A percentile compares a stretch with the other conserved stretches of the same genome.
Conservation (phyloP, 2,888 invertebrate genomes). For the Girardia tigrina region DNA sequence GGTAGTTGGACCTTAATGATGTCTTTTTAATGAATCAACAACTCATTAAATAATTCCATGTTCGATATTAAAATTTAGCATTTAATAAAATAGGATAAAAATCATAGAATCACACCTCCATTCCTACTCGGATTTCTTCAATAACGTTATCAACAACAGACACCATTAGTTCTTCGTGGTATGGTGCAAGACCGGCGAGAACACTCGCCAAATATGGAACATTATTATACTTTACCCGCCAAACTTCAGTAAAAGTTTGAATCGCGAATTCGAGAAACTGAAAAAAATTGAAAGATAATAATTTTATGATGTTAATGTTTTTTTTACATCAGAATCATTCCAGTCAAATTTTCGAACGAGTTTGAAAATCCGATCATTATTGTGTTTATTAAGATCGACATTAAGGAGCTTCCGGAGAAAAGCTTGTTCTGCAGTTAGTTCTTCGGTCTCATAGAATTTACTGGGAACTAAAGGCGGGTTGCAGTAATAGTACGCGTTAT, state of each 20-base stretch:
- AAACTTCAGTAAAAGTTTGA: conserved; percentile 73
- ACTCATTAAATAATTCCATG: no score
- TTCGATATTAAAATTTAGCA: no score
- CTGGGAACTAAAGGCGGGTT: conserved; percentile 57
- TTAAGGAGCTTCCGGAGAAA: conserved; percentile 77
- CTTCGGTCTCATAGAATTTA: conserved; percentile 41
- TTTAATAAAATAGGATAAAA: not conserved
- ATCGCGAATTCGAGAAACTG: conserved; percentile 53
- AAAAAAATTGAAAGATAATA: conserved; percentile 27
- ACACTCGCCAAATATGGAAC: conserved; percentile 75
- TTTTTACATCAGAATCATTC: conserved; percentile 62
- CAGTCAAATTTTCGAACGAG: conserved; percentile 72
- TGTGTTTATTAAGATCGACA: conserved; percentile 68
- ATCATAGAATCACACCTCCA: conserved; percentile 44
- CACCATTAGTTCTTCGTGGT: conserved; percentile 67
- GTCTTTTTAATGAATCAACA: no score
- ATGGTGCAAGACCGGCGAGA: conserved; percentile 69
- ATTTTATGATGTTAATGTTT: no score
- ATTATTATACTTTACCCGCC: conserved; percentile 74
- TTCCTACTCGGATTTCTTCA: conserved; percentile 79
- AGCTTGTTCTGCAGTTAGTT: conserved; percentile 68
- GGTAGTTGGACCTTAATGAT: no score
- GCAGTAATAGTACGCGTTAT: conserved; percentile 86
- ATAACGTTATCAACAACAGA: conserved; percentile 82
- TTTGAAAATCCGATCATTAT: conserved; percentile 54